These are phyloP conservation scores for Eupithecia tripunctaria DNA, from an alignment of 2,888 invertebrate species.

Conservation along the genomic window DNA sequence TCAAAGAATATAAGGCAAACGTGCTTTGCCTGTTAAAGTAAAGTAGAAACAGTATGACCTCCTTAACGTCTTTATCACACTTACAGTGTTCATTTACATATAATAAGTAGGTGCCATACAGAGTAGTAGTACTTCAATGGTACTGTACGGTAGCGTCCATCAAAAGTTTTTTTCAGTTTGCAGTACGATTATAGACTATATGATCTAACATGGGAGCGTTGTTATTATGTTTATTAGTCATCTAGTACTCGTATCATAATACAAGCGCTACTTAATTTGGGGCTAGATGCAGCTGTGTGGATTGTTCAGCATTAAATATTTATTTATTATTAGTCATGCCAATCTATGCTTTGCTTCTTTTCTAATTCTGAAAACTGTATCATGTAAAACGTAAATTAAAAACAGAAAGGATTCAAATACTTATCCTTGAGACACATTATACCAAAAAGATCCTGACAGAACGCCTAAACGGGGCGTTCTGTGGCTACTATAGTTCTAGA, in stretches of 20 bases:
- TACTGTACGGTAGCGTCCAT: background rate
- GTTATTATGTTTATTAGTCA: too few species aligned
- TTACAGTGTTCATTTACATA: background rate
- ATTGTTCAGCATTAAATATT: too few species aligned
- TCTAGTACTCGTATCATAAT: too few species aligned
- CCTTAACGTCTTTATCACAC: conserved; percentile 17
- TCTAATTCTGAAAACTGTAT: background rate
- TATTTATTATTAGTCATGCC: too few species aligned
- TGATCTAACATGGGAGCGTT: background rate
- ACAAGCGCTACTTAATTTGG: too few species aligned
- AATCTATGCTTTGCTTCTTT: background rate
- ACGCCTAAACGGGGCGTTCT: too few species aligned
- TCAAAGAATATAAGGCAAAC: conserved; percentile 11
- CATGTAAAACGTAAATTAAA: background rate
- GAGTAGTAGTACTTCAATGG: too few species aligned
- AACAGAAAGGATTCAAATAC: background rate
- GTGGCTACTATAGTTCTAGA: background rate
- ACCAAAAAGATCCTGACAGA: background rate
- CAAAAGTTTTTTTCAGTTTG: background rate
- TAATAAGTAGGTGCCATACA: background rate
- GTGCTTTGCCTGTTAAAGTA: background rate
- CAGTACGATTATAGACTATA: background rate
- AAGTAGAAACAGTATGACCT: conserved; percentile 16
- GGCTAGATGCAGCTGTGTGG: too few species aligned
- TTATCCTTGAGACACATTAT: background rate